These are phyloP conservation scores for Heteromurus nitidus DNA, from an alignment of 2,888 invertebrate species.

Conservation along the genomic window DNA sequence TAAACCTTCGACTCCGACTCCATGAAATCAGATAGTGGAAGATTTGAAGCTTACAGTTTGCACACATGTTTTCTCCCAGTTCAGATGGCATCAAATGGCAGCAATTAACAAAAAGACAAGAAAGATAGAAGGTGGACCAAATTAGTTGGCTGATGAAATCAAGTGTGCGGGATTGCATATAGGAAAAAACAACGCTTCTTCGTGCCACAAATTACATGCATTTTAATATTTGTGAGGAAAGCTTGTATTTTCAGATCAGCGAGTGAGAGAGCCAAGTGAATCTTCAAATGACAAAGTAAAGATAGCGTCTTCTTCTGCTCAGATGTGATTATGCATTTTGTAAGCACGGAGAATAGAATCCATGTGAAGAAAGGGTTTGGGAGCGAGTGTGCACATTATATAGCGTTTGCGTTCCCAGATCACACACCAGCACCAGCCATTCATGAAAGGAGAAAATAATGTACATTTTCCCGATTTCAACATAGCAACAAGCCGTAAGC, in stretches of 20 bases:
- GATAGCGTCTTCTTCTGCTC: not conserved
- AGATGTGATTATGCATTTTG: not conserved
- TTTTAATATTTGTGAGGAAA: not conserved
- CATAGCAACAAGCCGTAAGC: slow-evolving; percentile 37
- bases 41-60: no score
- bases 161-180: slow-evolving; percentile 28
- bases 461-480: not conserved
- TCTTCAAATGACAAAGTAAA: not conserved
- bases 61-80: no score
- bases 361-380: no score
- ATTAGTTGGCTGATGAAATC: slow-evolving; percentile 51
- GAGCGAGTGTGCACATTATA: not conserved
- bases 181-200: not conserved
- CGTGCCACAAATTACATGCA: not conserved
- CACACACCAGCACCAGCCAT: not conserved
- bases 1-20: no score
- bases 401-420: slow-evolving; percentile 4
- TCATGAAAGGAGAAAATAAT: not conserved
- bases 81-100: no score
- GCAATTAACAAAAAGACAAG: no score
- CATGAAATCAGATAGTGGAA: no score
- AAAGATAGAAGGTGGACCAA: no score
- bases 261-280: not conserved
- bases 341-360: not conserved
- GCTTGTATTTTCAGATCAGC: no score